phyloP scores from a whole-genome alignment of 1,140 invertebrate species.

The Chymomyza costata region DNA sequence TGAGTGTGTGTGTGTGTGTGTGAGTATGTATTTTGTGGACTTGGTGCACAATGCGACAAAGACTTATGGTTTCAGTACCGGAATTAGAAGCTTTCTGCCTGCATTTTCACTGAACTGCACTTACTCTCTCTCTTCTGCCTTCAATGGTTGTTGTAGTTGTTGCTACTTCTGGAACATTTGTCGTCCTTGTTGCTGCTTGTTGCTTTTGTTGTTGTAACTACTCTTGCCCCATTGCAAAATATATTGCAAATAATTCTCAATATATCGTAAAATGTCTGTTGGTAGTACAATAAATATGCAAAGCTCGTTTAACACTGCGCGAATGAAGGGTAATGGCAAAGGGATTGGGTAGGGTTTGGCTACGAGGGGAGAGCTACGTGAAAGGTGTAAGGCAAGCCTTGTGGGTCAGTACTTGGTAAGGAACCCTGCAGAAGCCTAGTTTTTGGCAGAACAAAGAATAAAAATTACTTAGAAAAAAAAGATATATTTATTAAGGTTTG shows the following conservation, averaged over 20 bases:
- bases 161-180: conserved; percentile 53
- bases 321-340: background rate
- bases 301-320: conserved; percentile 59
- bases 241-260: conserved; percentile 73
- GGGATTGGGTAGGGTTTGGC: too few relatives aligned
- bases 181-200: conserved; percentile 71
- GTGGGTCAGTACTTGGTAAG: too few relatives aligned
- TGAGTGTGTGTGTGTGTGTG: conserved; percentile 8
- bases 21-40: conserved; percentile 15
- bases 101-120: conserved; percentile 56
- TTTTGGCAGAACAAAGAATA: too few relatives aligned
- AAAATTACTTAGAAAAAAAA: too few relatives aligned
- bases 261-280: conserved; percentile 73
- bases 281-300: conserved; percentile 70
- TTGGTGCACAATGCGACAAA: conserved; percentile 69
- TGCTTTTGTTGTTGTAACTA: conserved; percentile 48
- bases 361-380: too few relatives aligned
- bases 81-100: conserved; percentile 73
- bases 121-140: conserved; percentile 16
- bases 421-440: too few relatives aligned
- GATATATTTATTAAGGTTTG: too few relatives aligned
- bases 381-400: too few relatives aligned
- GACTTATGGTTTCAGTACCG: conserved; percentile 71
- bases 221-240: conserved; percentile 41
- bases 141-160: conserved; percentile 28